Evolutionary conservation across 2,888 invertebrate species (phyloP), one percentile per base, ranked within the genome.

Genomic region (Dioctria linearis): DNA sequence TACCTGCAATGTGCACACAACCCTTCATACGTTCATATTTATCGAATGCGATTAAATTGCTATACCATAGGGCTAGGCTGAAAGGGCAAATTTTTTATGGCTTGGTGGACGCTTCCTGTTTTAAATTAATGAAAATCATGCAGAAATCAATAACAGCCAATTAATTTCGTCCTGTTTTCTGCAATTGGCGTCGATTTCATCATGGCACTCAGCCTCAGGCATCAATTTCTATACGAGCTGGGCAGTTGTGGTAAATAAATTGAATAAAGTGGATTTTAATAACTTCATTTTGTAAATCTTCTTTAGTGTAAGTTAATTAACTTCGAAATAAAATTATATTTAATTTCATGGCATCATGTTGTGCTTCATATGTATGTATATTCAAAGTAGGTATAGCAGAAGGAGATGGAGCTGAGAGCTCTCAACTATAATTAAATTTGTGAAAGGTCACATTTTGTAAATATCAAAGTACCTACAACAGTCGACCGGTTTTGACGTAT

Each of bases 121-220:
- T 69, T 69, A 69, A 51, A 69, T 69, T 69, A 69, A 69, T 69
- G 51, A 69, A 69, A 69, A 69, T 51, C 69, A 69, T 69, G 69
- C 49, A 69, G 69, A 69, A 69, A 69, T 69, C 69, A 69, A 69
- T 69, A 69, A 69, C 69, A 51, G 51, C 69, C 69, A 69, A 69
- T 69, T 69, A 69, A 69, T 69, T 69, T 69, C 49, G 69, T 69
- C 69, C 69, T 51, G 49, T 39, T 67, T 51, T 51, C 69, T 69
- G 69, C 51, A 69, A 69, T 51, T 69, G 69, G 51, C 54, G 40
- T 69, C 69, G 43, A 9, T 69, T 43, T 69, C 69, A 69, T 39
- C 49, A 37, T 37, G 51, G 39, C 51, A 69, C 49, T 69, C 25
- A 69, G 51, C 69, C 54, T n/a, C 49, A 51, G 69, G 69, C 69